Evolutionary conservation across 1,140 invertebrate species (phyloP).

Genomic region (Glossosoma conforme): DNA sequence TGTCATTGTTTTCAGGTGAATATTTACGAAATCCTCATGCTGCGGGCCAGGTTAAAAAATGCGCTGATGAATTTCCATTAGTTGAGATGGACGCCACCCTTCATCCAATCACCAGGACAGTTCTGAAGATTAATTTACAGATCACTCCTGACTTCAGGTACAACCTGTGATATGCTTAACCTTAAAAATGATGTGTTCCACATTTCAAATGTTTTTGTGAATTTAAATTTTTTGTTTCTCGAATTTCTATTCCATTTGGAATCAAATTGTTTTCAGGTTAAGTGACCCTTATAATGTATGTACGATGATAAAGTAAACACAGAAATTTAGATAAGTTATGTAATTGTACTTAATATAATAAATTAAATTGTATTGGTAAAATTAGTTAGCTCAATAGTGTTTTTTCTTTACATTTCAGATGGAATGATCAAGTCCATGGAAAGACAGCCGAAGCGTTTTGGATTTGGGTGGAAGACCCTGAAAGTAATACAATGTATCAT

Average conservation of each 20-base stretch:
- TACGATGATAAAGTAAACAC: no score
- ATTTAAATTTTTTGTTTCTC: no score
- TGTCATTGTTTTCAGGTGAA: constrained; percentile 51
- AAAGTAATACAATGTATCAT: constrained; percentile 93
- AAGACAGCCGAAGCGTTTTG: constrained; percentile 87
- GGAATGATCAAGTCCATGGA: constrained; percentile 89
- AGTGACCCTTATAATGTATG: constrained; percentile 1
- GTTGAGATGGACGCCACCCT: constrained; percentile 78
- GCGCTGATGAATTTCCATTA: constrained; percentile 78
- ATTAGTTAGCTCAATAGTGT: no score
- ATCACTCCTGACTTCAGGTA: constrained; percentile 78
- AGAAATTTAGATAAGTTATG: no score
- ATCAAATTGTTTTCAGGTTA: no score
- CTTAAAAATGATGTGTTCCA: no score
- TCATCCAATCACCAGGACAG: constrained; percentile 92
- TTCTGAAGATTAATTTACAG: constrained; percentile 80
- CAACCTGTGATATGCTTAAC: neutral
- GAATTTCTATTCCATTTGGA: no score
- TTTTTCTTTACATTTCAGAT: constrained; percentile 56
- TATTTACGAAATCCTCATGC: constrained; percentile 73
- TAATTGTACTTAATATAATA: no score
- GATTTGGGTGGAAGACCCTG: constrained; percentile 97
- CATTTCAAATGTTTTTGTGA: no score
- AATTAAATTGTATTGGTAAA: no score
- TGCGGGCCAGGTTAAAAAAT: constrained; percentile 75